Conservation (phyloP, 2,113 vertebrate genomes). For the Sisor rabdophorus region DNA sequence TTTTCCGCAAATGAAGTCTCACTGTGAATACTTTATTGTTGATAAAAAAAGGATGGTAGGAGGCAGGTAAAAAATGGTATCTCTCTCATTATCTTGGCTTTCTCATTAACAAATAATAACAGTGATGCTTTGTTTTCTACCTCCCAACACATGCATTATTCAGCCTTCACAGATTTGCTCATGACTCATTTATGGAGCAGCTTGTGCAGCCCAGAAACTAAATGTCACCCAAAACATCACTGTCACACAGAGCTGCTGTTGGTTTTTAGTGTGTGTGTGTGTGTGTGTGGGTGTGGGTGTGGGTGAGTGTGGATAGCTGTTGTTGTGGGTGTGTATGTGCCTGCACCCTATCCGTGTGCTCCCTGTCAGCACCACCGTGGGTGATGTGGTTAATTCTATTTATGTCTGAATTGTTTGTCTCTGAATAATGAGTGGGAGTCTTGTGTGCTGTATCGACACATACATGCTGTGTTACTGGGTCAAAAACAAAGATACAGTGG, state of each 20-base stretch:
- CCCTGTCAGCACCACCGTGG: slow-evolving; percentile 33
- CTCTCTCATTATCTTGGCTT: slow-evolving; percentile 66
- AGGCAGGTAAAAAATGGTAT: slow-evolving; percentile 63
- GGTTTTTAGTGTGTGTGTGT: slow-evolving; percentile 32
- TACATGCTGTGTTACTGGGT: slow-evolving; percentile 21
- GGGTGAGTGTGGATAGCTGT: slow-evolving; percentile 13
- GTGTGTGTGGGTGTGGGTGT: slow-evolving; percentile 15
- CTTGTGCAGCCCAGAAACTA: slow-evolving; percentile 70
- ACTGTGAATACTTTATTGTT: not conserved
- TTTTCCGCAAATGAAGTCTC: not conserved
- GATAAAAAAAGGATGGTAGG: not conserved
- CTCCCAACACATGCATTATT: slow-evolving; percentile 73
- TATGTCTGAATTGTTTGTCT: slow-evolving; percentile 45
- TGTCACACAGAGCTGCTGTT: slow-evolving; percentile 47
- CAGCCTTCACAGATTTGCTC: slow-evolving; percentile 73
- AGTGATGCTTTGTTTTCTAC: slow-evolving; percentile 70
- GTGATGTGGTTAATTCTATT: slow-evolving; percentile 44
- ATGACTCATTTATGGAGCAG: slow-evolving; percentile 74
- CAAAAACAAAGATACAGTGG: slow-evolving; percentile 10
- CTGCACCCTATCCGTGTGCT: slow-evolving; percentile 18
- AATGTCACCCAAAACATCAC: slow-evolving; percentile 69
- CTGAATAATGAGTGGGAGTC: slow-evolving; percentile 44
- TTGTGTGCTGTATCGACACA: slow-evolving; percentile 31
- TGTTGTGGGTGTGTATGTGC: not conserved
- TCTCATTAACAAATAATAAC: slow-evolving; percentile 78